A percentile compares a stretch with the other conserved stretches of the same genome.
These are phyloP conservation scores for Periparus ater DNA, from an alignment of 2,797 vertebrate genomes.

Conservation along the genomic window DNA sequence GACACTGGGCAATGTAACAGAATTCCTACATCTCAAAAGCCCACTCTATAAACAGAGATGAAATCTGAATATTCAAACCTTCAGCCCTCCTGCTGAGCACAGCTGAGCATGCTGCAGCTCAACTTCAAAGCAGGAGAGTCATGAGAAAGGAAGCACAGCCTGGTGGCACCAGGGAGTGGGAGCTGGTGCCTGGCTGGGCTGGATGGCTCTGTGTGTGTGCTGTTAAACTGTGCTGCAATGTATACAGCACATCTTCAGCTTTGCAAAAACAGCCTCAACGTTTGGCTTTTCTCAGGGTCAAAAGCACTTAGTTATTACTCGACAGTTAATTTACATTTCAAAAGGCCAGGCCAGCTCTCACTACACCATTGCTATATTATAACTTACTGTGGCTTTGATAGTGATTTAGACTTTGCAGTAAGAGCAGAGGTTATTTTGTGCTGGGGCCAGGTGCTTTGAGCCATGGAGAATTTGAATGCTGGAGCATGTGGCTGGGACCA, in stretches of 20 bases:
- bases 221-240: neutral
- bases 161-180: neutral
- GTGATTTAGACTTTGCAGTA: neutral
- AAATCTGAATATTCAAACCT: conserved; percentile 65
- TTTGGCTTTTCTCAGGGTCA: conserved; percentile 3
- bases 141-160: conserved; percentile 55
- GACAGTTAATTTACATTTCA: neutral
- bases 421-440: neutral
- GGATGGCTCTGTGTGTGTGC: neutral
- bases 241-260: neutral
- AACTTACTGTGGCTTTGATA: neutral
- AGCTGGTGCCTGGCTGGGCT: neutral
- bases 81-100: conserved; percentile 19
- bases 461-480: neutral
- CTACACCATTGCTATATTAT: neutral
- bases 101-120: conserved; percentile 61
- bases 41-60: conserved; percentile 45
- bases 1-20: neutral
- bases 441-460: neutral
- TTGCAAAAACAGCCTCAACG: neutral
- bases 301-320: neutral
- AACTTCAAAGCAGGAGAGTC: conserved; percentile 55
- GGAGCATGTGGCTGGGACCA: neutral
- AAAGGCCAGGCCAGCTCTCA: neutral
- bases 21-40: conserved; percentile 58